phyloP scores from a whole-genome alignment of 2,888 invertebrate genomes.

The Machimus rusticus region DNA sequence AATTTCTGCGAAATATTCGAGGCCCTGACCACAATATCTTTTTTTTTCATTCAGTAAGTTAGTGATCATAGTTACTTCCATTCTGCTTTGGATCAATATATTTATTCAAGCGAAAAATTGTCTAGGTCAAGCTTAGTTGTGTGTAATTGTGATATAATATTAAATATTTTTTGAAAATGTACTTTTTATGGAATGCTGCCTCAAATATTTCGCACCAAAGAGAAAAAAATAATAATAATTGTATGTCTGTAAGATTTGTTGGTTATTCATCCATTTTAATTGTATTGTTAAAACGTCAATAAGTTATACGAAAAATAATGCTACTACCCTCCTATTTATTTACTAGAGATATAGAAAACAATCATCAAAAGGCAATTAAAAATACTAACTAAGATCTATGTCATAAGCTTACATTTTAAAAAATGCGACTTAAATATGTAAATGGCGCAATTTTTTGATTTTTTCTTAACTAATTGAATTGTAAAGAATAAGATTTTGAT shows the following conservation, averaged over 20 bases:
- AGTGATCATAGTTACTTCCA: conserved; percentile 4
- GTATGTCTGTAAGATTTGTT: conserved; percentile 5
- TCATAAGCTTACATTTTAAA: conserved; percentile 20
- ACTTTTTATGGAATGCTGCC: not conserved
- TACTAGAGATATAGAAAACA: not conserved
- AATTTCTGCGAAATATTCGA: conserved; percentile 13
- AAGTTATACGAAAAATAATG: not conserved
- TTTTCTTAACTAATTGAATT: not conserved
- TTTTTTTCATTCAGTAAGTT: not conserved
- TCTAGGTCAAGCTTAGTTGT: not conserved
- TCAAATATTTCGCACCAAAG: conserved; percentile 9
- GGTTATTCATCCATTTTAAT: not conserved
- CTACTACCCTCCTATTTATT: not conserved
- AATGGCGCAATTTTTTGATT: not conserved
- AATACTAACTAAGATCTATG: not conserved
- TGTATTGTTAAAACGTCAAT: not conserved
- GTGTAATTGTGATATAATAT: conserved; percentile 15
- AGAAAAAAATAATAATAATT: not conserved
- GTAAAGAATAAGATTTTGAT: not conserved
- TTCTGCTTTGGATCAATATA: not conserved
- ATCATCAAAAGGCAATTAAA: conserved; percentile 28
- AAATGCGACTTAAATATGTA: not conserved
- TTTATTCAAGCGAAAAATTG: not conserved
- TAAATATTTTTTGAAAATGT: not conserved
- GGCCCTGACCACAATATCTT: not conserved